Evolutionary conservation across 2,797 vertebrate species (phyloP).

Genomic region (Fistularia tabacaria): DNA sequence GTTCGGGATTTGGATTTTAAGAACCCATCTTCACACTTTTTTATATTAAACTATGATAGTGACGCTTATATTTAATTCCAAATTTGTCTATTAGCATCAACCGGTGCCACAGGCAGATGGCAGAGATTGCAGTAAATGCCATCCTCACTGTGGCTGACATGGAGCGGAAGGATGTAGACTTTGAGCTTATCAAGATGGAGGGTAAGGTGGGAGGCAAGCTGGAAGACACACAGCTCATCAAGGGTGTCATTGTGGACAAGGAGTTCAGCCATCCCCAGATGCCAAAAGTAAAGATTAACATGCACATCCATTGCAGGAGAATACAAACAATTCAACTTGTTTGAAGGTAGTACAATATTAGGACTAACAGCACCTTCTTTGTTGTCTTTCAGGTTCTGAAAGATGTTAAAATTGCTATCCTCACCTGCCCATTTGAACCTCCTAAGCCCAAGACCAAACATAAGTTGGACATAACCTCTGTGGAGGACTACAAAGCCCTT

Average conservation of each 20-base stretch:
- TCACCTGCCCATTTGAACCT: slow-evolving; percentile 97
- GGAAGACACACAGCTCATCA: slow-evolving; percentile 94
- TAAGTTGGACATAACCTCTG: slow-evolving; percentile 96
- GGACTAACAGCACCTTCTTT: not conserved
- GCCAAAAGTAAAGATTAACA: slow-evolving; percentile 84
- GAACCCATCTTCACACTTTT: too few relatives aligned
- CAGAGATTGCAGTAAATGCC: slow-evolving; percentile 96
- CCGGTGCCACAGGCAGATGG: slow-evolving; percentile 98
- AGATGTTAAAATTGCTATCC: slow-evolving; percentile 92
- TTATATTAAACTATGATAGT: not conserved
- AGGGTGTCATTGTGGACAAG: slow-evolving; percentile 97
- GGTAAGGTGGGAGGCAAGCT: slow-evolving; percentile 97
- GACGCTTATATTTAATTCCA: not conserved
- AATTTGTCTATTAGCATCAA: slow-evolving; percentile 81
- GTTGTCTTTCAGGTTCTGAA: slow-evolving; percentile 77
- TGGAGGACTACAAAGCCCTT: slow-evolving; percentile 93
- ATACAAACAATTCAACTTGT: too few relatives aligned
- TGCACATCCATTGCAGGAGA: not conserved
- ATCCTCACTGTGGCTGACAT: slow-evolving; percentile 94
- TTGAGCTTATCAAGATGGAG: slow-evolving; percentile 98
- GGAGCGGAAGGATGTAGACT: slow-evolving; percentile 96
- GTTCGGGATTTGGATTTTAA: too few relatives aligned
- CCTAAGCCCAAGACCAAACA: slow-evolving; percentile 99
- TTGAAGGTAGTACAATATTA: not conserved
- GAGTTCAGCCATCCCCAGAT: slow-evolving; percentile 99